Evolutionary conservation across 2,888 invertebrate genomes (phyloP).

Genomic region (Congeria kusceri): DNA sequence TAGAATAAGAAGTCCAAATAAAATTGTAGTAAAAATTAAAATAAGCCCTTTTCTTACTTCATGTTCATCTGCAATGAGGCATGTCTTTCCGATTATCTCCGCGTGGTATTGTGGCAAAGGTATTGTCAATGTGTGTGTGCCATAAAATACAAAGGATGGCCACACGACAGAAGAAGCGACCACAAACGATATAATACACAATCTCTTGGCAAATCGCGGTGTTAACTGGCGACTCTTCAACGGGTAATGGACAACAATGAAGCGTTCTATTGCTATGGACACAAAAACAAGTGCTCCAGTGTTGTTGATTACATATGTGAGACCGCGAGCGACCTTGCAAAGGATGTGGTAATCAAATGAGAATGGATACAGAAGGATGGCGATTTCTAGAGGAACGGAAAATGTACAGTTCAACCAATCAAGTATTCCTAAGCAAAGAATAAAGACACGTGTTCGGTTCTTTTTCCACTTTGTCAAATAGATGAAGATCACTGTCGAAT

Average conservation of each 20-base stretch:
- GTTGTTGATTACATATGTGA: conserved; percentile 57
- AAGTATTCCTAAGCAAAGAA: conserved; percentile 44
- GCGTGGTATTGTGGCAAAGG: neutral
- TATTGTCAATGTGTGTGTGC: conserved; percentile 41
- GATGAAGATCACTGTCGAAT: conserved; percentile 50
- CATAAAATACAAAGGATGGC: conserved; percentile 61
- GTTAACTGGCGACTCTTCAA: conserved; percentile 48
- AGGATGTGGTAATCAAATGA: conserved; percentile 48
- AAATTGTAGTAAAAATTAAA: conserved; percentile 42
- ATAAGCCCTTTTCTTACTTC: conserved; percentile 45
- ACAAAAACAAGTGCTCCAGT: conserved; percentile 56
- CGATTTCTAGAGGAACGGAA: conserved; percentile 57
- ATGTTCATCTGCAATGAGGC: conserved; percentile 55
- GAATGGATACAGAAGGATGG: conserved; percentile 39
- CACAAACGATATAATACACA: conserved; percentile 44
- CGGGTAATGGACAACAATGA: conserved; percentile 49
- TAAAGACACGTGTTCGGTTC: conserved; percentile 54
- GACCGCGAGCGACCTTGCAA: conserved; percentile 55
- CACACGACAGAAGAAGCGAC: conserved; percentile 45
- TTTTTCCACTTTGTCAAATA: conserved; percentile 59
- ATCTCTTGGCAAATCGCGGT: conserved; percentile 40
- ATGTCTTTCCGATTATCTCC: conserved; percentile 50
- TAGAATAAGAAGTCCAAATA: conserved; percentile 46
- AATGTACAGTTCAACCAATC: conserved; percentile 57
- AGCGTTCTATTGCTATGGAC: conserved; percentile 60